Conservation (phyloP, 1,140 invertebrate species). For the Armadillidium nasatum region DNA sequence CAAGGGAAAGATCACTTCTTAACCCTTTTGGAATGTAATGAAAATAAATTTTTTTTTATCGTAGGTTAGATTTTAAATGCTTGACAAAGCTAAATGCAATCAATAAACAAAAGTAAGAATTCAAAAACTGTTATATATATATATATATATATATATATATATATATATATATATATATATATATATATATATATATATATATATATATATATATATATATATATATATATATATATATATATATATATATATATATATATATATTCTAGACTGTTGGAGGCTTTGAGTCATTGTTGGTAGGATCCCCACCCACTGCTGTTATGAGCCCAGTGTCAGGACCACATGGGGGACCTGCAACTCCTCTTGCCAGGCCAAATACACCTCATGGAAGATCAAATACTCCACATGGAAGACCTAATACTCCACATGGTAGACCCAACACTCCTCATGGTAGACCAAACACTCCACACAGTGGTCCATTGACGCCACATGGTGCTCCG, state of each 20-base stretch:
- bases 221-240: too few species aligned
- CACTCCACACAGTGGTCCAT: constrained; percentile 22
- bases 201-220: too few species aligned
- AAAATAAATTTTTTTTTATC: too few species aligned
- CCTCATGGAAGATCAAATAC: constrained; percentile 35
- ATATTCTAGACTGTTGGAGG: constrained; percentile 31
- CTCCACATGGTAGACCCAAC: constrained; percentile 34
- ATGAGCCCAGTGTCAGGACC: constrained; percentile 36
- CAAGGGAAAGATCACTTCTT: too few species aligned
- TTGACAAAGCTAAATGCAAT: too few species aligned
- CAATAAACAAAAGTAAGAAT: too few species aligned
- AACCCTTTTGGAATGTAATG: too few species aligned
- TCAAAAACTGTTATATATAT: too few species aligned
- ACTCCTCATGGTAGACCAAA: constrained; percentile 33
- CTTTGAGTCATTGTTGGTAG: constrained; percentile 39
- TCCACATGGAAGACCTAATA: constrained; percentile 35
- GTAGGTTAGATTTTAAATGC: too few species aligned
- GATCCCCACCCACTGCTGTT: constrained; percentile 35
- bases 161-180: too few species aligned
- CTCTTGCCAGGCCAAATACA: constrained; percentile 33
- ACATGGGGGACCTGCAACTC: constrained; percentile 27
- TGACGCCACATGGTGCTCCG: constrained; percentile 18
- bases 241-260: neutral
- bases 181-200: too few species aligned
- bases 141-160: too few species aligned